A percentile compares a stretch with the other conserved stretches of the same genome.
phyloP scores from a whole-genome alignment of 2,113 vertebrate genomes.

The Aviceda subcristata region DNA sequence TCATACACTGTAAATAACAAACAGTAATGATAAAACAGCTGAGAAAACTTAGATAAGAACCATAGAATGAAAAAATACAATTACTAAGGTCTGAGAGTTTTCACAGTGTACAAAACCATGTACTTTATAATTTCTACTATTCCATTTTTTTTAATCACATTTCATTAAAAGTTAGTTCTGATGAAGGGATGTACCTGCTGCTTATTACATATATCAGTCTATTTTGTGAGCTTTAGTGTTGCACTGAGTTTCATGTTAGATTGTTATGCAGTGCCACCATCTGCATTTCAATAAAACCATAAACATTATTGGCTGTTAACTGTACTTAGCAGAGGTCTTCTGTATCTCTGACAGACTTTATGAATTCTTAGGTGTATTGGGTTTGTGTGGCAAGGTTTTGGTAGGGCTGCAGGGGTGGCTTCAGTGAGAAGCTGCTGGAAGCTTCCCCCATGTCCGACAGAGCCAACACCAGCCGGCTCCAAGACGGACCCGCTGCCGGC shows the following conservation, averaged over 20 bases:
- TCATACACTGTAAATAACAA: background rate
- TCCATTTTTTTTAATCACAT: background rate
- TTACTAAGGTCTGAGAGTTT: background rate
- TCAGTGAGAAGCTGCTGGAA: no score
- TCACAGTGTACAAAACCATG: background rate
- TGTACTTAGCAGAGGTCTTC: background rate
- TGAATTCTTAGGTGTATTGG: background rate
- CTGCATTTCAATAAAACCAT: background rate
- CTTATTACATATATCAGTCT: background rate
- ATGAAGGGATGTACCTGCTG: background rate
- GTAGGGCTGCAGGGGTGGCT: no score
- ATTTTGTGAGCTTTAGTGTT: background rate
- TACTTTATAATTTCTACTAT: background rate
- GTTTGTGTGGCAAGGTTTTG: no score
- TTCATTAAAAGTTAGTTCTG: background rate
- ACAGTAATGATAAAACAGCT: background rate
- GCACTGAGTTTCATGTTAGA: background rate
- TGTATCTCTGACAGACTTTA: background rate
- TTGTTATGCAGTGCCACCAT: background rate
- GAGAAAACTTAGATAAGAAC: background rate
- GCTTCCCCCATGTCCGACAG: no score
- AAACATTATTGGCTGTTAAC: background rate
- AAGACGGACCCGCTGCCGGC: accelerated
- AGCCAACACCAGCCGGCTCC: no score
- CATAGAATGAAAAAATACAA: background rate